Conservation (phyloP, 2,888 invertebrate species). For the Altica lythri region DNA sequence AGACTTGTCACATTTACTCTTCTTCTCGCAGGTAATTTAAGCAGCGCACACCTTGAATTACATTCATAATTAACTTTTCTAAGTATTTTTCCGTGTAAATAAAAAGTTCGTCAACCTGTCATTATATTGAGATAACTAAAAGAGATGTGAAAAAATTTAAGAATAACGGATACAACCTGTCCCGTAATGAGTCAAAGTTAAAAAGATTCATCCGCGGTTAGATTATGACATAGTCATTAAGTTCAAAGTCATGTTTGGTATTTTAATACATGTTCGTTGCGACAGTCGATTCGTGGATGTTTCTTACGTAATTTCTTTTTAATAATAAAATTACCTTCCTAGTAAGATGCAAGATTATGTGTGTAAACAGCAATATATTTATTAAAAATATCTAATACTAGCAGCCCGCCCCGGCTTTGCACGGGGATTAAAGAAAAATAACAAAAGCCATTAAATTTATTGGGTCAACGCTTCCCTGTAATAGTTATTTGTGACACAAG, state of each 20-base stretch:
- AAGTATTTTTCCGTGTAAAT: constrained; percentile 38
- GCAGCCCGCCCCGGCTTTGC: no score
- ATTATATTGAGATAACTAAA: constrained; percentile 37
- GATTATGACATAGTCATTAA: constrained; percentile 4
- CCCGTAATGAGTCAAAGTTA: constrained; percentile 14
- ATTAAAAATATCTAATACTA: no score
- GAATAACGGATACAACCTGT: constrained; percentile 13
- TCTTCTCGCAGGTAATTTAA: constrained; percentile 23
- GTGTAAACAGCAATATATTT: no score
- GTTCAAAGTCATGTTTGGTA: no score
- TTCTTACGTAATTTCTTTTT: no score
- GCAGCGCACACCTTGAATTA: constrained; percentile 38
- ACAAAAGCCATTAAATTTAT: no score
- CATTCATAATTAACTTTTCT: constrained; percentile 43
- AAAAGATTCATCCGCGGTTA: constrained; percentile 5
- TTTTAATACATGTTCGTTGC: constrained; percentile 8
- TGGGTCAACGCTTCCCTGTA: no score
- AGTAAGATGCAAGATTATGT: no score
- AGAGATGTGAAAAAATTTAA: constrained; percentile 23
- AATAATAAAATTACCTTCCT: no score
- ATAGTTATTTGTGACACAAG: no score
- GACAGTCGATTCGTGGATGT: no score
- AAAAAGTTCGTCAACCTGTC: constrained; percentile 39
- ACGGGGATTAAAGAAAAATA: no score
- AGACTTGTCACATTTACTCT: constrained; percentile 4